A percentile compares a stretch with the other conserved stretches of the same genome.
Conservation (phyloP, 2,888 invertebrate species). For the Thera britannica region DNA sequence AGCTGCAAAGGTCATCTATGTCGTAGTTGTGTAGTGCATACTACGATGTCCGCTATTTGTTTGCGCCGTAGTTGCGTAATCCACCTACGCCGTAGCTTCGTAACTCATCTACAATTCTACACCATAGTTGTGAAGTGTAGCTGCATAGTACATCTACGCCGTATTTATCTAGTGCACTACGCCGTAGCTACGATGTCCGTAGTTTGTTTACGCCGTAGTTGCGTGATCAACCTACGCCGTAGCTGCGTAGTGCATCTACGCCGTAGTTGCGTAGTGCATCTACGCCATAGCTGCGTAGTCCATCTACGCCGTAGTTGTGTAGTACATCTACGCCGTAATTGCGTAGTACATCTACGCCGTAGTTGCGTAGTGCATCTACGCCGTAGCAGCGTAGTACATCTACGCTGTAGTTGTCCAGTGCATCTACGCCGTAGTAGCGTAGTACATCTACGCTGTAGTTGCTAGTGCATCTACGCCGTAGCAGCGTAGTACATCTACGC, state of each 20-base stretch:
- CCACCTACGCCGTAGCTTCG: neutral
- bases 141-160: too few species aligned
- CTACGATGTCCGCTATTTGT: too few species aligned
- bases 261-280: neutral
- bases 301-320: neutral
- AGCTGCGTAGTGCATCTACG: conserved; percentile 1
- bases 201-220: neutral
- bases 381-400: neutral
- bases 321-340: neutral
- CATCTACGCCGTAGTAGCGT: neutral
- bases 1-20: neutral
- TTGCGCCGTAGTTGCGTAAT: neutral
- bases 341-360: neutral
- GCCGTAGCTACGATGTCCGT: neutral
- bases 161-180: too few species aligned
- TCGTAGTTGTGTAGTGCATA: neutral
- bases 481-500: neutral
- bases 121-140: too few species aligned
- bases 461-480: neutral
- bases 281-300: neutral
- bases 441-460: neutral
- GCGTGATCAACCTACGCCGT: neutral
- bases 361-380: neutral
- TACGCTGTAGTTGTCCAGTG: neutral
- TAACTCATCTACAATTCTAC: neutral